phyloP scores from a whole-genome alignment of 2,797 vertebrate species.

The Sitta carolinensis region DNA sequence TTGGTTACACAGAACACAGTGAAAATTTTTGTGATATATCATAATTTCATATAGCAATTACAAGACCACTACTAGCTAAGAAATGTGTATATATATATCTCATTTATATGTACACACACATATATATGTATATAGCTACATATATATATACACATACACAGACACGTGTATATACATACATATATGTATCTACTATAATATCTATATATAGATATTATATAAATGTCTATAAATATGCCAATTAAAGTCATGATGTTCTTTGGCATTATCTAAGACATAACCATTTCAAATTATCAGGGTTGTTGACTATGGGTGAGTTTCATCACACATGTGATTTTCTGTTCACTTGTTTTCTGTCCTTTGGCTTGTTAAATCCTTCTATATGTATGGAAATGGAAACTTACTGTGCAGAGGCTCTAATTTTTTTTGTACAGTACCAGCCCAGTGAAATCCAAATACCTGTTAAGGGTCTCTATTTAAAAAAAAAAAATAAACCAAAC shows the following conservation, averaged over 20 bases:
- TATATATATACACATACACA: fast-evolving
- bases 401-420: fast-evolving
- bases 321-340: neutral
- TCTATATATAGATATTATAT: neutral
- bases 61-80: neutral
- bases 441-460: neutral
- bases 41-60: neutral
- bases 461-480: neutral
- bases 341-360: neutral
- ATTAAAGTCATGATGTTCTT: neutral
- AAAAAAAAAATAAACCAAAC: neutral
- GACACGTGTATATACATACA: fast-evolving
- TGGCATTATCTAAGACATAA: neutral
- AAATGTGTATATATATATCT: neutral
- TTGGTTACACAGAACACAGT: neutral
- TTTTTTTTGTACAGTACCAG: neutral
- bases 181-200: too few relatives aligned
- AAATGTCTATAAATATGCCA: neutral
- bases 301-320: neutral
- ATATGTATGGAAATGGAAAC: neutral
- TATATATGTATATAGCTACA: too few relatives aligned
- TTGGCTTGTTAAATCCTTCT: neutral
- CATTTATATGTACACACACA: too few relatives aligned
- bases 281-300: neutral
- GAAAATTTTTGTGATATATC: neutral